A percentile compares a stretch with the other conserved stretches of the same genome.
Conservation (phyloP, 2,113 vertebrate genomes). For the Lycaon pictus region DNA sequence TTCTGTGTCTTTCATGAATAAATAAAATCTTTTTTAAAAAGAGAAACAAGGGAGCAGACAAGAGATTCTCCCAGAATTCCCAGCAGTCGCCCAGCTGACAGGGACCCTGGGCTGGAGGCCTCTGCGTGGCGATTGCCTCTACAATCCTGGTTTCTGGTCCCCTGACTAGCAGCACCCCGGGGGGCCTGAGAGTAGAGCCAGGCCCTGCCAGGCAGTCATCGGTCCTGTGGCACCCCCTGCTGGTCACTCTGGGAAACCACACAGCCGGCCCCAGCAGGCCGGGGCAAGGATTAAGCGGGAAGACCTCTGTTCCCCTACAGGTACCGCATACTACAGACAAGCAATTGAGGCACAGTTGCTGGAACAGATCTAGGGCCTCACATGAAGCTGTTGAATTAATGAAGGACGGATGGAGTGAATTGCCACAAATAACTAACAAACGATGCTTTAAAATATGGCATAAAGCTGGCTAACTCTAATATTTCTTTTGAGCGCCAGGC, state of each 20-base stretch:
- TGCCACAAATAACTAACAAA: not conserved
- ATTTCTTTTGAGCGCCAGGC: not conserved
- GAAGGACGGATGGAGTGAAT: not conserved
- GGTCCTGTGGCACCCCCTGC: conserved; percentile 35
- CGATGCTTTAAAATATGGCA: not conserved
- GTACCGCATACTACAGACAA: not conserved
- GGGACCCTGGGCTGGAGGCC: not conserved
- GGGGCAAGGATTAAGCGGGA: not conserved
- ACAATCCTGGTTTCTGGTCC: not conserved
- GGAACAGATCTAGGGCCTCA: not conserved
- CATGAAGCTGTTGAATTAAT: not conserved
- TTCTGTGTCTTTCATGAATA: too few relatives aligned
- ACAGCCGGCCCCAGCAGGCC: accelerated
- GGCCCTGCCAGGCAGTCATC: not conserved
- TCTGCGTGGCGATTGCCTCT: not conserved
- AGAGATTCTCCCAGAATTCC: not conserved
- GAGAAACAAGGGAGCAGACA: not conserved
- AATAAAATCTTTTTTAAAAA: too few relatives aligned
- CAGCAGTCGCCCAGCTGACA: accelerated
- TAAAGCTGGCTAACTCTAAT: not conserved
- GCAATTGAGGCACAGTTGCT: not conserved
- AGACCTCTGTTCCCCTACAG: not conserved
- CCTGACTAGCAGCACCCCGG: not conserved
- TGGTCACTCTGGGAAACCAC: not conserved
- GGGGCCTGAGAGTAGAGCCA: not conserved